Conservation (phyloP, 2,113 vertebrate genomes). For the Hippolais icterina region DNA sequence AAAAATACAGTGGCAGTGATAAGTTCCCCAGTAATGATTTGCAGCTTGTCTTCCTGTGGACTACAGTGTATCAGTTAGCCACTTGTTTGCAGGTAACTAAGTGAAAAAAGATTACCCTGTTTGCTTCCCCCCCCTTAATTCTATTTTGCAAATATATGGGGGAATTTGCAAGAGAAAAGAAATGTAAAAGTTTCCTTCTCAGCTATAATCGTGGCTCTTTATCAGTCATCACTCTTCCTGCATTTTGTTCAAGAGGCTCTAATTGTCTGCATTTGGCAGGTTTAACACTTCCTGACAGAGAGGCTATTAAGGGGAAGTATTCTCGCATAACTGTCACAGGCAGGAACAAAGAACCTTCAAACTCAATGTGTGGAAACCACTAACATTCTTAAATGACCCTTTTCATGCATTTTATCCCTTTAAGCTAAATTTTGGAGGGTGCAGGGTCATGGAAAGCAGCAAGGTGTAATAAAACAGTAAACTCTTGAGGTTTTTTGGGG, state of each 20-base stretch:
- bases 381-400: conserved; percentile 81
- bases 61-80: not conserved
- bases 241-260: conserved; percentile 82
- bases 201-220: conserved; percentile 73
- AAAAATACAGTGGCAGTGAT: not conserved
- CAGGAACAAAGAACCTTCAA: conserved; percentile 84
- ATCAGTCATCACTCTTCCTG: conserved; percentile 81
- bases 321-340: conserved; percentile 88
- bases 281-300: conserved; percentile 93
- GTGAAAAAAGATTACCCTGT: conserved; percentile 20
- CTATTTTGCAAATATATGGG: conserved; percentile 70
- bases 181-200: conserved; percentile 77
- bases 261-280: conserved; percentile 89
- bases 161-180: conserved; percentile 74
- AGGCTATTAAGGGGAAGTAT: conserved; percentile 89
- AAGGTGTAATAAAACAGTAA: conserved; percentile 79
- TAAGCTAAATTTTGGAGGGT: conserved; percentile 78
- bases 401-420: conserved; percentile 80
- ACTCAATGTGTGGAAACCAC: conserved; percentile 80
- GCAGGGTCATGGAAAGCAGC: conserved; percentile 68
- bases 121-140: conserved; percentile 34
- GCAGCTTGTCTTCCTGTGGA: not conserved
- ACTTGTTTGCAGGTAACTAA: conserved; percentile 63
- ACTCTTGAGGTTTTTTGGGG: not conserved
- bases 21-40: not conserved